A percentile compares a stretch with the other conserved stretches of the same genome.
These are phyloP conservation scores for Meda fulgida DNA, from an alignment of 2,797 vertebrate genomes.

Conservation along the genomic window DNA sequence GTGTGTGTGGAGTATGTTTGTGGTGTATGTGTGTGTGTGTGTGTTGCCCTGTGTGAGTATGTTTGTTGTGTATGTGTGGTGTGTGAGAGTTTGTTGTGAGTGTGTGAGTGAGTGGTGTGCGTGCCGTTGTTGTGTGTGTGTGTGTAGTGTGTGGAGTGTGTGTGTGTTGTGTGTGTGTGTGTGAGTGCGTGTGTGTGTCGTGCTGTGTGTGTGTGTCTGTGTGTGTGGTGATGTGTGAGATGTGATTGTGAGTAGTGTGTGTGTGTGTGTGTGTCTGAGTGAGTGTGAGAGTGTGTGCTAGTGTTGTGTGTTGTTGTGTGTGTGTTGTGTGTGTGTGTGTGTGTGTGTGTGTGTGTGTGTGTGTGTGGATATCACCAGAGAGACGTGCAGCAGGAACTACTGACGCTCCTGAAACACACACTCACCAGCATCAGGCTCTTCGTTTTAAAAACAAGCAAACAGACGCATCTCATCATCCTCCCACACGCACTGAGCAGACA, in stretches of 20 bases:
- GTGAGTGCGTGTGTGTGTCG: too few species aligned
- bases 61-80: too few species aligned
- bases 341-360: neutral
- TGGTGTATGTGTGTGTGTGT: too few species aligned
- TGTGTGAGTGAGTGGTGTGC: too few species aligned
- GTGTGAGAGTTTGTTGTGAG: too few species aligned
- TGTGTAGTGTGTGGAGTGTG: too few species aligned
- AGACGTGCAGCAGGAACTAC: too few species aligned
- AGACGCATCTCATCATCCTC: neutral
- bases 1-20: too few species aligned
- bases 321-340: accelerated
- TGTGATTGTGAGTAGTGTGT: neutral
- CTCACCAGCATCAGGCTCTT: neutral
- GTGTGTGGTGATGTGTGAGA: neutral
- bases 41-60: too few species aligned
- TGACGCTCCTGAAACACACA: neutral
- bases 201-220: neutral
- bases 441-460: neutral
- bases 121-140: too few species aligned
- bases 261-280: neutral
- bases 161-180: too few species aligned
- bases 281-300: accelerated
- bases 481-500: too few species aligned
- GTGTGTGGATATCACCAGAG: neutral
- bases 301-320: accelerated